Percentiles rank a stretch among this genome's conserved stretches.
Evolutionary conservation across 2,888 invertebrate species (phyloP).

Genomic region (Macrophya annulata): DNA sequence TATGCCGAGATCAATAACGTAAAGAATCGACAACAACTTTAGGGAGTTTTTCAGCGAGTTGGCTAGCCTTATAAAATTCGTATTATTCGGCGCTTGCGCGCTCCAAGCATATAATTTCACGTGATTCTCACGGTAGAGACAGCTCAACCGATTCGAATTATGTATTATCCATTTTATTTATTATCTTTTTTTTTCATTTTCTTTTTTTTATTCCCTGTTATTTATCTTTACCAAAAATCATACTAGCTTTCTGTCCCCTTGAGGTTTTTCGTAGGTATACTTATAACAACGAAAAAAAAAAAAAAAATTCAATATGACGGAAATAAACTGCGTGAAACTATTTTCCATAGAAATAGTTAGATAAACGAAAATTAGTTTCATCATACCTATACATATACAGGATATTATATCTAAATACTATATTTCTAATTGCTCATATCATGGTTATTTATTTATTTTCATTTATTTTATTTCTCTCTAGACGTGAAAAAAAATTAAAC

Average conservation of each 20-base stretch:
- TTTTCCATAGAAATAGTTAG: not conserved
- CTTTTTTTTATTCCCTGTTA: constrained; percentile 23
- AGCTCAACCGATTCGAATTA: constrained; percentile 58
- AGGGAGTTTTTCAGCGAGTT: too few relatives aligned
- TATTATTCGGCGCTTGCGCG: too few relatives aligned
- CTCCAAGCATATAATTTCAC: too few relatives aligned
- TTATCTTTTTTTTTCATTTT: constrained; percentile 56
- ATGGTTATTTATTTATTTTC: too few relatives aligned
- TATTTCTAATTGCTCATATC: not conserved
- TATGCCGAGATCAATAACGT: too few relatives aligned
- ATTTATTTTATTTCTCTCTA: not conserved
- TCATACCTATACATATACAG: not conserved
- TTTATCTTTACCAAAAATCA: not conserved
- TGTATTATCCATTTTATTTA: too few relatives aligned
- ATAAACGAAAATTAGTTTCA: not conserved
- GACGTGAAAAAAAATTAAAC: not conserved
- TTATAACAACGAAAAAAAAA: not conserved
- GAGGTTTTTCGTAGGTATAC: not conserved
- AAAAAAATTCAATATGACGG: not conserved
- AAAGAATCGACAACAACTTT: too few relatives aligned
- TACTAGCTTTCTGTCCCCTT: not conserved
- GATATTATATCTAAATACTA: not conserved
- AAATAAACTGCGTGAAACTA: not conserved
- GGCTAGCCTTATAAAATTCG: too few relatives aligned
- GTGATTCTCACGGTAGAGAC: too few relatives aligned